These are phyloP conservation scores for Pristionchus entomophagus DNA, from an alignment of 2,888 invertebrate species.

Conservation along the genomic window DNA sequence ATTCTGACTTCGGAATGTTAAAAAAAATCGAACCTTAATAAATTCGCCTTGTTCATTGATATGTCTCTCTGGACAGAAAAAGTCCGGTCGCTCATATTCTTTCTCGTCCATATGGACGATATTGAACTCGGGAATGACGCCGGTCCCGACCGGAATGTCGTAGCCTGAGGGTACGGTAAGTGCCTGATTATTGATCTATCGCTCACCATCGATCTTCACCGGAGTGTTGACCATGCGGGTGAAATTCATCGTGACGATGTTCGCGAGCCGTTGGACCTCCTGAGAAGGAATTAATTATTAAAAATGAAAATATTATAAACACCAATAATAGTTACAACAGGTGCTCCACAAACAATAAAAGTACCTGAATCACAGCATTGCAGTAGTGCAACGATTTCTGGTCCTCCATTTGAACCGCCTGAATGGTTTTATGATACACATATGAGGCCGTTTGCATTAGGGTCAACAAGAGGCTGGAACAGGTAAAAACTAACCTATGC, in stretches of 20 bases:
- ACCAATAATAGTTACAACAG: background rate
- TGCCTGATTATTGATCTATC: no score
- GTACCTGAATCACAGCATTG: constrained; percentile 12
- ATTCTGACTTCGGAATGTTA: no score
- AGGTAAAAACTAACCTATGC: no score
- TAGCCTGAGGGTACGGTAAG: no score
- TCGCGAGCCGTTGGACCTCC: constrained; percentile 6
- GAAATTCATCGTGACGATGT: background rate
- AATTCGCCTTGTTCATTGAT: background rate
- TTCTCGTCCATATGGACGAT: background rate
- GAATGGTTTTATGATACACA: no score
- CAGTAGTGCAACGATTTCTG: constrained; percentile 19
- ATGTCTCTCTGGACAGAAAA: constrained; percentile 33
- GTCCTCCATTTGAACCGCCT: constrained; percentile 28
- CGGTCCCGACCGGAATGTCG: background rate
- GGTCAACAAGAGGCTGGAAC: no score
- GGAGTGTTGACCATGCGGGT: background rate
- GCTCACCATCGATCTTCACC: background rate
- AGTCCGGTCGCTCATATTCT: constrained; percentile 5
- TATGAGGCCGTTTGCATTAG: no score
- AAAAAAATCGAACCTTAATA: background rate
- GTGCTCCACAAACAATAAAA: no score
- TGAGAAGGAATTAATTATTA: background rate
- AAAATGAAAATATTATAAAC: background rate
- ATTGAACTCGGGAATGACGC: background rate